A percentile compares a stretch with the other conserved stretches of the same genome.
Evolutionary conservation across 2,797 vertebrate genomes (phyloP).

Genomic region (Girardinus metallicus): DNA sequence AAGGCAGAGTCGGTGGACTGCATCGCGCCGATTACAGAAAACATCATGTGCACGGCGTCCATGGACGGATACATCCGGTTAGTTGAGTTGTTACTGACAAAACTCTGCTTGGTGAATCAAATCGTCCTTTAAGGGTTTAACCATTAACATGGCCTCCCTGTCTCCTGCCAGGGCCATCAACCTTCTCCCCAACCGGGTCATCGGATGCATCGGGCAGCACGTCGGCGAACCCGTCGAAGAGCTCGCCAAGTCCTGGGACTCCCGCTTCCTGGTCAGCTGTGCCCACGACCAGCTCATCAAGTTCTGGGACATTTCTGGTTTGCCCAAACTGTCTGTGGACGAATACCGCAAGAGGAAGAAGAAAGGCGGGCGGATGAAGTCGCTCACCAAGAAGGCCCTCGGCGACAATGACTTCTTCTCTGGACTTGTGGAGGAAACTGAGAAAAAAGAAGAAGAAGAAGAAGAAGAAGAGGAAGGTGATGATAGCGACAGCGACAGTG

Average conservation of each 20-base stretch:
- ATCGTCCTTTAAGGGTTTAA: not conserved
- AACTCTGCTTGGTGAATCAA: not conserved
- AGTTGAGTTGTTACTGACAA: constrained; percentile 23
- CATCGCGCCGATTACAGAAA: constrained; percentile 88
- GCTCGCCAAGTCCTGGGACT: constrained; percentile 81
- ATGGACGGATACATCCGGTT: constrained; percentile 93
- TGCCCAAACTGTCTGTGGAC: constrained; percentile 78
- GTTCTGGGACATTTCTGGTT: constrained; percentile 90
- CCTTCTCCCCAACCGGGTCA: constrained; percentile 90
- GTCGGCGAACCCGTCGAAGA: constrained; percentile 90
- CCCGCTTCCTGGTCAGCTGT: constrained; percentile 87
- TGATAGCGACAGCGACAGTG: constrained; percentile 55
- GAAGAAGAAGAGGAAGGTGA: constrained; percentile 43
- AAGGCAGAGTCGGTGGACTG: constrained; percentile 92
- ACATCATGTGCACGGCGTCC: constrained; percentile 89
- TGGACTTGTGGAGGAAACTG: constrained; percentile 82
- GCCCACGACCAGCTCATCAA: constrained; percentile 94
- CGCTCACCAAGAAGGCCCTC: constrained; percentile 88
- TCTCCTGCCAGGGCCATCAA: constrained; percentile 84
- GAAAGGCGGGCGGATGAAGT: constrained; percentile 83
- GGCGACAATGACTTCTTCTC: constrained; percentile 91
- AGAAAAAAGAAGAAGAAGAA: constrained; percentile 53
- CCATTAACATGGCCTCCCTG: not conserved
- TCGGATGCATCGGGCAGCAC: constrained; percentile 94
- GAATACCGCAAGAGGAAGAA: constrained; percentile 91